phyloP scores from a whole-genome alignment of 1,140 invertebrate species.

The Drosophila prosaltans region DNA sequence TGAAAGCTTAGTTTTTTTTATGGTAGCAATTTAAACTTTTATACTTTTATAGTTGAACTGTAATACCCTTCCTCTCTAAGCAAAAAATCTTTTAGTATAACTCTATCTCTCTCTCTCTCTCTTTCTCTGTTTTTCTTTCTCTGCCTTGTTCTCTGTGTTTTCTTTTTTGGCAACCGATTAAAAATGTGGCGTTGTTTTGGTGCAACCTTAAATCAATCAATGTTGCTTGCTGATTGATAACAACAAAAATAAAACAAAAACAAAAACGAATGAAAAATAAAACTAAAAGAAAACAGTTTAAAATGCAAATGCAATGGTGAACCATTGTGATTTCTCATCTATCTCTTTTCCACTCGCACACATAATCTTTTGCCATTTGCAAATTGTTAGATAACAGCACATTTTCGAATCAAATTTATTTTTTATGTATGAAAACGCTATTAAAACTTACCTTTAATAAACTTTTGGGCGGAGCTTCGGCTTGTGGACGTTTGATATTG shows the following conservation, averaged over 20 bases:
- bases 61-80: background rate
- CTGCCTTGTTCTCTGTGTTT: slow-evolving; percentile 12
- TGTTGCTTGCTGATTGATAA: slow-evolving; percentile 66
- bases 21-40: too few species aligned
- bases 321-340: slow-evolving; percentile 20
- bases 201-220: slow-evolving; percentile 79
- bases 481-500: slow-evolving; percentile 73
- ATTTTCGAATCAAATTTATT: background rate
- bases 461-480: slow-evolving; percentile 69
- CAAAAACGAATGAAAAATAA: slow-evolving; percentile 27
- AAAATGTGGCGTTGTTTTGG: slow-evolving; percentile 63
- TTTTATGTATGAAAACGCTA: background rate
- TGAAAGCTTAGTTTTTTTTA: too few species aligned
- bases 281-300: slow-evolving; percentile 34
- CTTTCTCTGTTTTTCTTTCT: slow-evolving; percentile 7
- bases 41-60: too few species aligned
- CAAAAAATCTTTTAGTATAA: slow-evolving; percentile 6
- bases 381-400: slow-evolving; percentile 56
- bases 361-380: slow-evolving; percentile 51
- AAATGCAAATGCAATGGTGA: slow-evolving; percentile 17
- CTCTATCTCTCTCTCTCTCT: background rate
- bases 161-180: slow-evolving; percentile 56
- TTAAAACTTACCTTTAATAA: slow-evolving; percentile 74
- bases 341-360: slow-evolving; percentile 29
- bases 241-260: slow-evolving; percentile 25